These are phyloP conservation scores for Sarcophaga variegata DNA, from an alignment of 2,888 invertebrate genomes.

Conservation along the genomic window DNA sequence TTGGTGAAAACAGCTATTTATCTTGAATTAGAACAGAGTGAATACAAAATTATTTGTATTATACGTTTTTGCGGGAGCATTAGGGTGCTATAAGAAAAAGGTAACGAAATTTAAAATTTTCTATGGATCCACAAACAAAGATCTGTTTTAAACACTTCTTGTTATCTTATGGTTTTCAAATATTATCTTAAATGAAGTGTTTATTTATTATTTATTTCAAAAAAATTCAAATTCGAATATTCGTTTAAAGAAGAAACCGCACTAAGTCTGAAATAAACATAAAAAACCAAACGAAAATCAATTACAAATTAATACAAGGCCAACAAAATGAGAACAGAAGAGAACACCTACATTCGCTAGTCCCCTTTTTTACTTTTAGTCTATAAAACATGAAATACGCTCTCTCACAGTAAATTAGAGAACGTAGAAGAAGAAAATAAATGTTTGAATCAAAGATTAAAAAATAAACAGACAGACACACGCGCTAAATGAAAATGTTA, in stretches of 20 bases:
- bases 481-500: conserved; percentile 41
- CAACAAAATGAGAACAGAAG: conserved; percentile 20
- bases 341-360: neutral
- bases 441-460: conserved; percentile 26
- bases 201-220: too few relatives aligned
- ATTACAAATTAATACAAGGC: conserved; percentile 37
- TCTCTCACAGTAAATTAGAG: neutral
- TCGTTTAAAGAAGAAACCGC: neutral
- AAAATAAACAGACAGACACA: neutral
- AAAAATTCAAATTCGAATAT: too few relatives aligned
- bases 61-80: too few relatives aligned
- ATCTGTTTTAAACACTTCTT: too few relatives aligned
- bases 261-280: neutral
- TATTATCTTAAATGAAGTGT: too few relatives aligned
- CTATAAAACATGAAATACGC: neutral
- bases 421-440: neutral
- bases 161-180: too few relatives aligned
- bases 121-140: too few relatives aligned
- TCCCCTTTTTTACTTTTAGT: too few relatives aligned
- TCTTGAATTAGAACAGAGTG: neutral
- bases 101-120: too few relatives aligned
- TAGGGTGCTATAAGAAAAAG: too few relatives aligned
- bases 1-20: too few relatives aligned
- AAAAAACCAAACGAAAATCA: neutral
- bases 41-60: neutral